phyloP scores from a whole-genome alignment of 2,113 vertebrate genomes.

The Edolisoma coerulescens region DNA sequence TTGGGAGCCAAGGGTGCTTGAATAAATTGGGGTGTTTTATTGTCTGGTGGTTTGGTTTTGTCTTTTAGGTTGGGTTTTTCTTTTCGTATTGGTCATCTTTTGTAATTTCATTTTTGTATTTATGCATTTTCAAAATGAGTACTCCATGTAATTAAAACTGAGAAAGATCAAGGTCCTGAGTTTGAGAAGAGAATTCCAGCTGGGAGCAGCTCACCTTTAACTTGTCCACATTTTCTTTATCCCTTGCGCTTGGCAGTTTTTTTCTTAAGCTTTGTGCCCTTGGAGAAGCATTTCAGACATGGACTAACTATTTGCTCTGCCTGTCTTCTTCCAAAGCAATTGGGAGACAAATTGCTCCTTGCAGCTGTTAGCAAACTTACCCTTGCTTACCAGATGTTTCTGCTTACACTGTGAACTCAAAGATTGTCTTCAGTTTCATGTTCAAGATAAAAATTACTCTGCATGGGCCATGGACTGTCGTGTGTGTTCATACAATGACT shows the following conservation, averaged over 20 bases:
- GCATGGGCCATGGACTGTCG: rapidly evolving
- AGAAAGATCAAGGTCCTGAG: not conserved
- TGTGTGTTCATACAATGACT: not conserved
- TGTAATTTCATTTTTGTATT: not conserved
- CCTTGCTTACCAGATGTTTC: not conserved
- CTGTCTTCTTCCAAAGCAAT: not conserved
- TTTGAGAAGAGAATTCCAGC: not conserved
- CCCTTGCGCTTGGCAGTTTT: not conserved
- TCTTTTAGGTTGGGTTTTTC: not conserved
- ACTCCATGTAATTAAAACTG: not conserved
- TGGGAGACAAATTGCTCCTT: not conserved
- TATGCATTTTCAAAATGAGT: not conserved
- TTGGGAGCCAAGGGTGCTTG: not conserved
- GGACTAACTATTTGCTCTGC: not conserved
- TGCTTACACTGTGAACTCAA: not conserved
- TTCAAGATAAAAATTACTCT: not conserved
- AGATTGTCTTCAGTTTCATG: not conserved
- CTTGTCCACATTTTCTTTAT: not conserved
- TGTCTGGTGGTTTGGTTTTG: not conserved
- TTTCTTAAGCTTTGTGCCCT: not conserved
- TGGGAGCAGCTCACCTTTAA: not conserved
- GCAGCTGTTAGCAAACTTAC: not conserved
- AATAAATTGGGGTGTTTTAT: not conserved
- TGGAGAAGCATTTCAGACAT: not conserved
- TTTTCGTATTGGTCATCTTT: not conserved